Conservation (phyloP, 2,888 invertebrate genomes). For the Nemapogon koenigi region DNA sequence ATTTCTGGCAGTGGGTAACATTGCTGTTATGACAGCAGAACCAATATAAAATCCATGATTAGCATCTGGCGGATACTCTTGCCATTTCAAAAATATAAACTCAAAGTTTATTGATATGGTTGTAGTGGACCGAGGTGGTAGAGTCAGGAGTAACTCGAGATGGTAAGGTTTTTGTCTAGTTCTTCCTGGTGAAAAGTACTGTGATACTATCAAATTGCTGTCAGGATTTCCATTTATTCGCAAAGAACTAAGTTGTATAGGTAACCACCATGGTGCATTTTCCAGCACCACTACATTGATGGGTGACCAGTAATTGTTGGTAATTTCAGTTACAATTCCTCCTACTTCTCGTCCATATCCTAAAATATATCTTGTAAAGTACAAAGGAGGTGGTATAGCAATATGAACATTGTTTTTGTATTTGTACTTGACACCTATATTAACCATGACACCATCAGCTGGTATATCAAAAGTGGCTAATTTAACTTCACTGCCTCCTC, state of each 20-base stretch:
- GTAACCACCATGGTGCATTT: conserved; percentile 90
- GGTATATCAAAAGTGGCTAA: conserved; percentile 77
- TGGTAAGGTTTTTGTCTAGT: conserved; percentile 87
- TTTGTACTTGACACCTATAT: conserved; percentile 69
- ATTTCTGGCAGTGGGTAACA: conserved; percentile 79
- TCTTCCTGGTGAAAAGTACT: conserved; percentile 75
- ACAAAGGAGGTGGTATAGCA: conserved; percentile 69
- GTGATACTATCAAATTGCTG: conserved; percentile 60
- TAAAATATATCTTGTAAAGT: conserved; percentile 81
- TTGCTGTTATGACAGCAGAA: conserved; percentile 82
- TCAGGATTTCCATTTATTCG: conserved; percentile 69
- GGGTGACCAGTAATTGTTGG: conserved; percentile 78
- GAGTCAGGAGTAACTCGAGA: conserved; percentile 80
- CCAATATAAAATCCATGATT: conserved; percentile 98
- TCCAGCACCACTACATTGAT: conserved; percentile 85
- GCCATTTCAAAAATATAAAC: conserved; percentile 96
- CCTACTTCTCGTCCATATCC: conserved; percentile 94
- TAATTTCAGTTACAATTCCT: conserved; percentile 84
- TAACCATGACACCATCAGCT: conserved; percentile 64
- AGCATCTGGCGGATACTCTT: conserved; percentile 99
- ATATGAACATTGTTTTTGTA: conserved; percentile 53
- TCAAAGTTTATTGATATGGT: conserved; percentile 89
- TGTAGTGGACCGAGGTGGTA: conserved; percentile 83
- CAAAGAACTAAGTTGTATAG: conserved; percentile 89
- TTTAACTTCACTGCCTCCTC: conserved; percentile 72